Percentiles rank a stretch among this genome's conserved stretches.
Conservation (phyloP, 1,140 invertebrate genomes). For the Heliconius eleuchia region DNA sequence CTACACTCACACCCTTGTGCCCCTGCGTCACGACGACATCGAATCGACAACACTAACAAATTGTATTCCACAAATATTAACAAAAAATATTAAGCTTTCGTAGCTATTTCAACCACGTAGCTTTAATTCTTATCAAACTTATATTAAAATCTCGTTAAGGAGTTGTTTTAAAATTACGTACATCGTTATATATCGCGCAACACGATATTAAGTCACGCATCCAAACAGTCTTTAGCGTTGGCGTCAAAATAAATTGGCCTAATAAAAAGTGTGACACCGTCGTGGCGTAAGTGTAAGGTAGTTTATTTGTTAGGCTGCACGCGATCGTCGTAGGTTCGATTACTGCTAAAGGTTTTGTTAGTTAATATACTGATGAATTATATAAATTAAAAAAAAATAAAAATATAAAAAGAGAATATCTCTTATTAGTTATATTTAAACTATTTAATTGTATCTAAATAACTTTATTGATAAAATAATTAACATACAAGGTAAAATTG, state of each 20-base stretch:
- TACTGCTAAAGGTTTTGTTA: background rate
- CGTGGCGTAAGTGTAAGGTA: background rate
- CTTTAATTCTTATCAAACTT: constrained; percentile 10
- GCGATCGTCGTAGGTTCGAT: background rate
- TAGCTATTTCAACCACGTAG: background rate
- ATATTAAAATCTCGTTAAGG: constrained; percentile 7
- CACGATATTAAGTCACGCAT: constrained; percentile 5
- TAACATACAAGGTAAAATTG: too few species aligned
- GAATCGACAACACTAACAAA: too few species aligned
- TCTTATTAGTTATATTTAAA: too few species aligned
- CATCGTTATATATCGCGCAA: constrained; percentile 2
- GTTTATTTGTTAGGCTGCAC: background rate
- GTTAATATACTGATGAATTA: too few species aligned
- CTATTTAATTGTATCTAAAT: too few species aligned
- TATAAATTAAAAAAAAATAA: too few species aligned
- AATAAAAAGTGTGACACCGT: constrained; percentile 2
- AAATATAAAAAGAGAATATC: too few species aligned
- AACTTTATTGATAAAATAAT: too few species aligned
- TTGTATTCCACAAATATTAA: background rate
- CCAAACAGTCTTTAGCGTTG: background rate
- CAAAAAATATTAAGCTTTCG: background rate
- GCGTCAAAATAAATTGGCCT: background rate
- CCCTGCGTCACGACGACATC: too few species aligned
- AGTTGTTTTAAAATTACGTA: constrained; percentile 9
- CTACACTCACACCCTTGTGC: too few species aligned